Evolutionary conservation across 2,888 invertebrate species (phyloP).

Genomic region (Eudemis profundana): DNA sequence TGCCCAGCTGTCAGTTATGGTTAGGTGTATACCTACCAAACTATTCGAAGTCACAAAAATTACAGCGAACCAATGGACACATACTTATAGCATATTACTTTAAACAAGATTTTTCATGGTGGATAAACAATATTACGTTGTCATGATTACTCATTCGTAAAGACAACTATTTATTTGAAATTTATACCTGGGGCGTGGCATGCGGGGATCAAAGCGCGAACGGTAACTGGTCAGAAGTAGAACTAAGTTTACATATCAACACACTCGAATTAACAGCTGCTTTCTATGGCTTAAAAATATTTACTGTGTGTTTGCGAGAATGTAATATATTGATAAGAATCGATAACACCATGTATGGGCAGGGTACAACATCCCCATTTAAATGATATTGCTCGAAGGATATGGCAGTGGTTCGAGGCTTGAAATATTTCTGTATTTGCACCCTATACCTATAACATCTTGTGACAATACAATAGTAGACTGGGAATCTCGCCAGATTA

Average conservation of each 20-base stretch:
- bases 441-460: constrained; percentile 10
- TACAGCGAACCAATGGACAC: constrained; percentile 18
- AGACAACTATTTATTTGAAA: constrained; percentile 20
- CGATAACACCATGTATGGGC: constrained; percentile 47
- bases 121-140: constrained; percentile 21
- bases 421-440: constrained; percentile 11
- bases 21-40: constrained; percentile 47
- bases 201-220: constrained; percentile 6
- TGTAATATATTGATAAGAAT: constrained; percentile 43
- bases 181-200: constrained; percentile 31
- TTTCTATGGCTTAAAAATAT: constrained; percentile 31
- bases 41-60: constrained; percentile 43
- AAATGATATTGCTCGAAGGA: constrained; percentile 34
- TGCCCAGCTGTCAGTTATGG: constrained; percentile 48
- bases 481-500: neutral
- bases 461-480: constrained; percentile 4
- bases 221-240: constrained; percentile 6
- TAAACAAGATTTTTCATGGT: constrained; percentile 32
- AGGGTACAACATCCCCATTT: constrained; percentile 43
- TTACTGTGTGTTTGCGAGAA: constrained; percentile 4
- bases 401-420: constrained; percentile 45
- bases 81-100: neutral
- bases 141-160: constrained; percentile 22
- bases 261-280: constrained; percentile 5
- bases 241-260: no score